Evolutionary conservation across 1,140 invertebrate genomes (phyloP), one percentile per base, ranked within the genome.

Genomic region (Meloidogyne hapla): DNA sequence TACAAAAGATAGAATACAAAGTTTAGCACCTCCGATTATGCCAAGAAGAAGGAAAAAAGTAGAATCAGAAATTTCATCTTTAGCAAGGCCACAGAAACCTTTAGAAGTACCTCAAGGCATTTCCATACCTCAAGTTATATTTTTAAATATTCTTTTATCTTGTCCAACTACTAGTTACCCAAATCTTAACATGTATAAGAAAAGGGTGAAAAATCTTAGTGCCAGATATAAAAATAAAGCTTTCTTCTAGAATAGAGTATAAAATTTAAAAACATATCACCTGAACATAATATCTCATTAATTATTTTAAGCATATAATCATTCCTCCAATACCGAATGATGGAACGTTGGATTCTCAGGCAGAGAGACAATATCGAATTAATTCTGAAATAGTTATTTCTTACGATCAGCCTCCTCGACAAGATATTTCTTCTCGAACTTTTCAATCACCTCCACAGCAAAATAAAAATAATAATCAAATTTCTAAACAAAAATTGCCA

Each of bases 341-440:
- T 61, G 69, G 61, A 10, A 45, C 69, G 8, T 48, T 70, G n/a
- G 69, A 70, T 61, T 42, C 69, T 25, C 69, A 61, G 69, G 76
- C 25, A n/a, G 69, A 79, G 9, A 56, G 79, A 23, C 83, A 80
- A 33, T 80, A 80, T 45, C 80, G 80, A 45, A 80, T 80, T 66
- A 81, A 80, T 40, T 80, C 79, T 18, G 79, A 80, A 69, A 80
- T 80, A 26, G 75, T 75, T 10, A 80, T 80, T 9, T 81, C 74
- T n/a, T 80, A 80, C 67, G 79, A 82, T 65, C 62, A 28, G 18
- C 40, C 18, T 38, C 6, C 63, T 15, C n/a, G 21, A 45, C 8
- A 6, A 4, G 3, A 18, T 21, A n/a, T 45, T 61, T 21, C 78
- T 33, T 5, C 62, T 21, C 15, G 42, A 13, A 9, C 45, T 4